Conservation (phyloP, 2,797 vertebrate genomes). For the Zenarchopterus dispar region DNA sequence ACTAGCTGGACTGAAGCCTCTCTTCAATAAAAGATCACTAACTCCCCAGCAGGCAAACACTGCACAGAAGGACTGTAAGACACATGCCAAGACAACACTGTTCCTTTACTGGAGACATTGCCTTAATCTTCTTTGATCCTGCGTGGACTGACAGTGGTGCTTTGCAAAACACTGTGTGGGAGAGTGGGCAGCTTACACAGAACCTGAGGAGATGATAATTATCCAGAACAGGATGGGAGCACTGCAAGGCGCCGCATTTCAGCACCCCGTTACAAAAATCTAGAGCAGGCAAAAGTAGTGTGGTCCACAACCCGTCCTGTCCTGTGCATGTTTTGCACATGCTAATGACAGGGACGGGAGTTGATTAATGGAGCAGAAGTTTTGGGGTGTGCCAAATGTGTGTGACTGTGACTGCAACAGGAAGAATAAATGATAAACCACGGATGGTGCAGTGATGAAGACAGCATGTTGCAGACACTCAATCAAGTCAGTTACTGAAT, state of each 20-base stretch:
- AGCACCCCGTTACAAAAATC: constrained; percentile 60
- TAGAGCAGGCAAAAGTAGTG: constrained; percentile 39
- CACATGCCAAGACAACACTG: constrained; percentile 40
- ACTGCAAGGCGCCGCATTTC: constrained; percentile 43
- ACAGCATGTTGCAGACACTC: constrained; percentile 21
- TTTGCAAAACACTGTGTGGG: constrained; percentile 34
- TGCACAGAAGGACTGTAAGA: constrained; percentile 13
- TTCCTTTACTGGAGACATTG: constrained; percentile 31
- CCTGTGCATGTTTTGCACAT: no score
- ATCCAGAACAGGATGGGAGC: constrained; percentile 63
- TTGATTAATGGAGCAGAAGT: no score
- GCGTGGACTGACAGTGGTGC: constrained; percentile 35
- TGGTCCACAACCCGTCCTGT: constrained; percentile 13
- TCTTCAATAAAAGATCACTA: constrained; percentile 52
- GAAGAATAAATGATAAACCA: background rate
- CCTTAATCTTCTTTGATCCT: constrained; percentile 47
- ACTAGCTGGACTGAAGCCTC: constrained; percentile 28
- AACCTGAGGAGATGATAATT: constrained; percentile 66
- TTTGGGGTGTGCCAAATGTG: no score
- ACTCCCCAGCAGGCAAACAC: constrained; percentile 32
- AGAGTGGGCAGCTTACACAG: constrained; percentile 29
- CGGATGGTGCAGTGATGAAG: background rate
- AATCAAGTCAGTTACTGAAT: background rate
- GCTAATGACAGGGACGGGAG: no score
- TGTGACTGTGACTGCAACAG: no score